Evolutionary conservation across 2,113 vertebrate genomes (phyloP).

Genomic region (Cynocephalus volans): DNA sequence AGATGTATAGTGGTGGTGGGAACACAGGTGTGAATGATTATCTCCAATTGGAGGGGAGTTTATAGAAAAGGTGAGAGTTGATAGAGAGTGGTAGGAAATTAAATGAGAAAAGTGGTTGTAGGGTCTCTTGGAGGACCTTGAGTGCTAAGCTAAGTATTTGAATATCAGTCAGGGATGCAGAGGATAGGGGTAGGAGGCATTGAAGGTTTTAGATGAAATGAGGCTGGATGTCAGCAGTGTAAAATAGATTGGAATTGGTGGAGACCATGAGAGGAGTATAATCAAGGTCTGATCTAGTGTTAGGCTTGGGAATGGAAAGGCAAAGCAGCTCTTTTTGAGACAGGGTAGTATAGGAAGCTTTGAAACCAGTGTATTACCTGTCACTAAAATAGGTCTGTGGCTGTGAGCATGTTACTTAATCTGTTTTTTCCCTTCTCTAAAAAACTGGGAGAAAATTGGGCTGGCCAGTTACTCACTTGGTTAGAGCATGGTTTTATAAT

Average conservation of each 20-base stretch:
- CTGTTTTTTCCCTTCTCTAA: constrained; percentile 6
- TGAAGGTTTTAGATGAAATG: background rate
- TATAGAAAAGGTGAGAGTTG: background rate
- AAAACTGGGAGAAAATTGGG: background rate
- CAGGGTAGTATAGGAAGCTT: background rate
- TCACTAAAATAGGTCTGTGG: background rate
- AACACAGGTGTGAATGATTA: constrained; percentile 26
- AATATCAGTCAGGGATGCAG: background rate
- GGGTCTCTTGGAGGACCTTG: constrained; percentile 5
- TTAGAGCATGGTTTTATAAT: no score
- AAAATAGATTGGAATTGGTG: background rate
- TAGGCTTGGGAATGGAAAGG: background rate
- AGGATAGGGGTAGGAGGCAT: background rate
- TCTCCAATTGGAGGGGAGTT: background rate
- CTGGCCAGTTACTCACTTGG: no score
- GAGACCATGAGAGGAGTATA: background rate
- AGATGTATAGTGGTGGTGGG: background rate
- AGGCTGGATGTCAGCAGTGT: background rate
- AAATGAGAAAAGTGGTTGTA: background rate
- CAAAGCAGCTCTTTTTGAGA: background rate
- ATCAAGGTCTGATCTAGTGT: background rate
- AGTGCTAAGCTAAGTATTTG: constrained; percentile 3
- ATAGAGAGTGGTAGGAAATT: background rate
- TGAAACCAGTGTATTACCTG: background rate
- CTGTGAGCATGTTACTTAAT: background rate